Base-by-base conservation (phyloP, 2,797 vertebrate species). In the Nannoperca obscura region DNA sequence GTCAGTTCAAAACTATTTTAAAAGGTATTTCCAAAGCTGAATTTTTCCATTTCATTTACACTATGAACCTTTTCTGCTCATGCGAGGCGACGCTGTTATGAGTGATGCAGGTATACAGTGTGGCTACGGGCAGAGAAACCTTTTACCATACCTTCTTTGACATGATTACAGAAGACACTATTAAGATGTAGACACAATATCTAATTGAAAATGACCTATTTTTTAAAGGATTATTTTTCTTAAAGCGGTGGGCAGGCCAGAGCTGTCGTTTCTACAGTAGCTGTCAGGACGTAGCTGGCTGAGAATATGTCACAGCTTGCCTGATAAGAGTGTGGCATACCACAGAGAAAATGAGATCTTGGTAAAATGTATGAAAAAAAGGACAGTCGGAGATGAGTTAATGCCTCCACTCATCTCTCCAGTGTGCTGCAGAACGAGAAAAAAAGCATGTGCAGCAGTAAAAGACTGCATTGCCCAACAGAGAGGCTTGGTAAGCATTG, bases 171-270 rank as follows among this genome's bases (percentile, higher is more conserved):
- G 34, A 53, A 55, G 69, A 80, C 61, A 54, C 69, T 57, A 50
- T 69, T 72, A 36, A 74, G 66, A 82, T 82, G 66, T 66, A 71
- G 63, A 82, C 73, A 80, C 42, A 68, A 70, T 65, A 58, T 70
- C 67, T 74, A 70, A 74, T 68, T 82, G 44, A 85, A 83, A 83
- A 82, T 76, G 75, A 80, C 75, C 82, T 66, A 82, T 74, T 87
- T 88, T 71, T 66, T 57, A 53, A 63, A 22, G 64, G 69, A 73
- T 84, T 70, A 76, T 71, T 84, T 84, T 72, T 53, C 30, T 46
- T 58, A n/a, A 71, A 82, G 71, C 17, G 4, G 74, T 30, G 53
- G 74, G 70, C 71, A 66, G 78, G 55, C 62, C 11, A 2, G 42
- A 77, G 62, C 40, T 65, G 79, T 83, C 73, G 30, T 67, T 66